Base-by-base conservation (phyloP, 1,140 invertebrate species). In the Drosophila cardini region DNA sequence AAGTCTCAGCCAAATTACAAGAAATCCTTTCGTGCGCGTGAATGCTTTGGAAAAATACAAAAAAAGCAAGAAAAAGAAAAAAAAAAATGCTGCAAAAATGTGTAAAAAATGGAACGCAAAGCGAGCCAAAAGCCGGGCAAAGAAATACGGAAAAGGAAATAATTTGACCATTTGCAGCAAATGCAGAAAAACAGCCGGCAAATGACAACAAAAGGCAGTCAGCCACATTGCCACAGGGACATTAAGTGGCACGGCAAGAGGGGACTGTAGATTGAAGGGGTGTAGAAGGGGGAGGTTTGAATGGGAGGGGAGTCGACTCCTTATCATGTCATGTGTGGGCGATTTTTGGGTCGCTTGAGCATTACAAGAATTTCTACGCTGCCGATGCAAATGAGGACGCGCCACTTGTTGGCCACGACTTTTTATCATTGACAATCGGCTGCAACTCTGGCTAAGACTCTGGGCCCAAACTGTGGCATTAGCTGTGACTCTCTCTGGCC, bases 21-120 rank as follows among this genome's bases (percentile, higher is more conserved):
- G 85, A 89, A 89, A 89, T 89, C 85, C 85, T 89, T 89, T 89
- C 84, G 84, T 89, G 85, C 85, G 84, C 80, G 84, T 90, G 85
- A 84, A 89, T 89, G 84, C 84, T 89, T 84, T 84, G 80, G 6
- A 38, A 72, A 76, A 76, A 67, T 46, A 61, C 21, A 63, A 58
- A 70, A 62, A 70, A 57, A 42, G 11, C 1, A 26, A 8, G 9
- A 48, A 34, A 34, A 46, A 38, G 5, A 46, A 46, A 52, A 40
- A 38, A 48, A 68, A 40, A 38, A 48, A 68, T 45, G 38, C 8
- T 8, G n/a, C 21, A 40, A 60, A 48, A 50, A 18, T 13, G 36
- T 34, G 10, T 64, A 69, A 62, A 61, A 70, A 57, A 69, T 64
- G 46, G 40, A 71, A 70, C 64, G 65, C 46, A 67, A 58, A 68